Evolutionary conservation across 2,888 invertebrate species (phyloP).

Genomic region (Odontocerum albicorne): DNA sequence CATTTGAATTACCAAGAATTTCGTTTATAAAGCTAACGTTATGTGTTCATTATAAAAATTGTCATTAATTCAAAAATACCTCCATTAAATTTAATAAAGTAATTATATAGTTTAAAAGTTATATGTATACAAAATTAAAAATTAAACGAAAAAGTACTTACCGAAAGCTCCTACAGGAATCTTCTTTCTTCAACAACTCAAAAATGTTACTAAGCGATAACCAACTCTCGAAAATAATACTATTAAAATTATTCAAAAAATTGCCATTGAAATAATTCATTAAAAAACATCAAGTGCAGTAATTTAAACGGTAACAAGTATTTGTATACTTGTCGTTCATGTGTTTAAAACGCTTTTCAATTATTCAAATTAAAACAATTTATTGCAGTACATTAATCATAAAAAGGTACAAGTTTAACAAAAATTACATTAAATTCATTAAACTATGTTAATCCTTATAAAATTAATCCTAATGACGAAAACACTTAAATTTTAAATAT

Average conservation of each 20-base stretch:
- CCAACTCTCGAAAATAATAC: too few relatives aligned
- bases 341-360: conserved; percentile 25
- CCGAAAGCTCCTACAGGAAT: background rate
- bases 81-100: too few relatives aligned
- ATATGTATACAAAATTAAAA: background rate
- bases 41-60: background rate
- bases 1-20: background rate
- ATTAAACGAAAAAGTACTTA: background rate
- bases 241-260: too few relatives aligned
- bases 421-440: conserved; percentile 24
- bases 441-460: conserved; percentile 9
- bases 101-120: background rate
- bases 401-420: conserved; percentile 31
- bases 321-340: background rate
- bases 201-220: background rate
- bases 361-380: conserved; percentile 25
- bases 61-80: background rate
- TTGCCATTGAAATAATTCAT: too few relatives aligned
- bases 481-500: conserved; percentile 9
- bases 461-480: conserved; percentile 14
- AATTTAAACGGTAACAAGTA: too few relatives aligned
- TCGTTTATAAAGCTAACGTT: too few relatives aligned
- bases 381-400: conserved; percentile 28
- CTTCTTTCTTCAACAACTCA: background rate
- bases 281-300: too few relatives aligned